These are phyloP conservation scores for Varanus komodoensis DNA, from an alignment of 2,113 vertebrate species.

Conservation along the genomic window DNA sequence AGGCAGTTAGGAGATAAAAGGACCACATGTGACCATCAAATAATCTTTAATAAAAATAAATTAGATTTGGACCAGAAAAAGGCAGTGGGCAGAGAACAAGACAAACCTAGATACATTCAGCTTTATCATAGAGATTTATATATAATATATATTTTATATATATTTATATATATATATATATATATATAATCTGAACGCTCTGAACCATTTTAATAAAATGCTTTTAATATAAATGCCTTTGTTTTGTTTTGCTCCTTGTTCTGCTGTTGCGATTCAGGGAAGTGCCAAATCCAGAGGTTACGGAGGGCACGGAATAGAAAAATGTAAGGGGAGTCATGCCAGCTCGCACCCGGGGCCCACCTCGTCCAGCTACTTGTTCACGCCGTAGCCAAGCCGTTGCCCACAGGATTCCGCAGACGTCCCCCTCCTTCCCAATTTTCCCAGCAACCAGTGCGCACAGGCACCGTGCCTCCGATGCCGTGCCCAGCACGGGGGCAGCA, in stretches of 20 bases:
- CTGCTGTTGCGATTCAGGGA: not conserved
- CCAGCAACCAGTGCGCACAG: too few species aligned
- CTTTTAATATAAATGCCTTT: slow-evolving; percentile 16
- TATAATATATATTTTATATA: slow-evolving; percentile 21
- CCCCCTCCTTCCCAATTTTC: too few species aligned
- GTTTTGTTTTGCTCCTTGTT: not conserved
- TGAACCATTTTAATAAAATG: slow-evolving; percentile 16
- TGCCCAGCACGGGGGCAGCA: too few species aligned
- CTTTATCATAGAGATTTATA: slow-evolving; percentile 40
- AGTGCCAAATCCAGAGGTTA: not conserved
- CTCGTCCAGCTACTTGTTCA: too few species aligned
- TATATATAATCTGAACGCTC: slow-evolving; percentile 32
- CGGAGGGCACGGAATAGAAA: not conserved
- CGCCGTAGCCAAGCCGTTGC: too few species aligned
- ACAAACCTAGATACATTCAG: slow-evolving; percentile 28
- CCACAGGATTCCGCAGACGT: too few species aligned
- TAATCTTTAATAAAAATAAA: slow-evolving; percentile 52
- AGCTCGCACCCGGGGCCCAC: too few species aligned
- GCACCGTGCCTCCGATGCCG: too few species aligned
- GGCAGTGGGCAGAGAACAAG: not conserved
- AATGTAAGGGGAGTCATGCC: not conserved
- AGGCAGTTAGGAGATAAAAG: not conserved
- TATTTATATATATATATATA: slow-evolving; percentile 3
- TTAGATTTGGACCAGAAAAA: slow-evolving; percentile 26
- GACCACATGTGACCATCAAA: not conserved